phyloP scores from a whole-genome alignment of 2,113 vertebrate species.

The Mustela lutreola region DNA sequence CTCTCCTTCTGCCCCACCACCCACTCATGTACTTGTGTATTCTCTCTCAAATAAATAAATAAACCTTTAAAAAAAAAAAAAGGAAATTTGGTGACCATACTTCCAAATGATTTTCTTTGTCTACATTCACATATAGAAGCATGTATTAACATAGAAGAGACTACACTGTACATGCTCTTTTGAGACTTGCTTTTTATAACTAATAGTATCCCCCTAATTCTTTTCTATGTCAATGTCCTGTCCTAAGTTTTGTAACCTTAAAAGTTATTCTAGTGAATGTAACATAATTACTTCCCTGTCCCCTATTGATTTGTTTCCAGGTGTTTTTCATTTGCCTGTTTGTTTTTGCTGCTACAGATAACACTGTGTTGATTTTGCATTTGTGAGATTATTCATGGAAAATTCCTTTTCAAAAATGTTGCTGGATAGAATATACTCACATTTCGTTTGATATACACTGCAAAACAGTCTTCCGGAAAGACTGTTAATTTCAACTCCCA shows the following conservation, averaged over 20 bases:
- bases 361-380: background rate
- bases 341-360: background rate
- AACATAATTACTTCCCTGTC: background rate
- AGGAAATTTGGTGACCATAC: background rate
- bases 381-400: background rate
- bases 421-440: background rate
- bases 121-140: background rate
- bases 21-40: background rate
- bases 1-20: background rate
- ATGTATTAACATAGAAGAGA: background rate
- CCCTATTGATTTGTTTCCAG: background rate
- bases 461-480: background rate
- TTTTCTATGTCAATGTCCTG: background rate
- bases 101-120: background rate
- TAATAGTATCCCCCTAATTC: background rate
- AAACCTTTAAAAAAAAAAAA: background rate
- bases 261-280: background rate
- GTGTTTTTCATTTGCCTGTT: background rate
- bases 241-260: background rate
- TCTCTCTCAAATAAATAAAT: background rate
- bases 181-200: background rate
- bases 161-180: background rate
- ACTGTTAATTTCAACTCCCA: background rate
- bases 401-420: conserved; percentile 20
- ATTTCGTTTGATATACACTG: conserved; percentile 1